A percentile compares a stretch with the other conserved stretches of the same genome.
phyloP scores from a whole-genome alignment of 2,888 invertebrate genomes.

The Cordilura impudica region DNA sequence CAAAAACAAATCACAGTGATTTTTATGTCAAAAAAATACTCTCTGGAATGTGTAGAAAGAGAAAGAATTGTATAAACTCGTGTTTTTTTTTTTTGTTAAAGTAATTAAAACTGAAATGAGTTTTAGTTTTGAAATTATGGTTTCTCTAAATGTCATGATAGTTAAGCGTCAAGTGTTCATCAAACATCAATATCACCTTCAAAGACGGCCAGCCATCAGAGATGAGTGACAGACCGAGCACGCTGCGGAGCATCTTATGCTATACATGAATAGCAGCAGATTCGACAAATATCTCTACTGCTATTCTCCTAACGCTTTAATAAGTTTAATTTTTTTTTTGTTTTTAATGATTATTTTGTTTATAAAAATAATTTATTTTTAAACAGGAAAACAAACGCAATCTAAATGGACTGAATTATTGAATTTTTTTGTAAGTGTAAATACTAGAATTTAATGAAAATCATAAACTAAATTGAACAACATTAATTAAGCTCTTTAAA shows the following conservation, averaged over 20 bases:
- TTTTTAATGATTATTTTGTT: slow-evolving; percentile 43
- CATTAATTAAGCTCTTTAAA: slow-evolving; percentile 6
- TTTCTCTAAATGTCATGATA: slow-evolving; percentile 55
- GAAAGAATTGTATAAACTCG: no score
- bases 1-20: neutral
- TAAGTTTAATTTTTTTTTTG: slow-evolving; percentile 66
- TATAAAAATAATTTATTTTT: slow-evolving; percentile 48
- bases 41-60: no score
- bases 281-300: neutral
- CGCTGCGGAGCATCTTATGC: slow-evolving; percentile 70
- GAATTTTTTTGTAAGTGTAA: slow-evolving; percentile 74
- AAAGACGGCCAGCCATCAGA: neutral
- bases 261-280: slow-evolving; percentile 65
- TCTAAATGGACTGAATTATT: slow-evolving; percentile 77
- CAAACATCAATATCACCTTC: slow-evolving; percentile 1
- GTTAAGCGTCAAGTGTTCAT: slow-evolving; percentile 48
- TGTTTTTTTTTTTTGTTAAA: no score
- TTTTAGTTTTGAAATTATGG: slow-evolving; percentile 30
- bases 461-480: slow-evolving; percentile 32
- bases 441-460: slow-evolving; percentile 68
- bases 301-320: slow-evolving; percentile 71
- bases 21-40: neutral
- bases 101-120: slow-evolving; percentile 5
- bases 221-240: slow-evolving; percentile 41
- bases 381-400: slow-evolving; percentile 71